Evolutionary conservation across 2,888 invertebrate species (phyloP), one percentile per base, ranked within the genome.

Genomic region (Conistra vaccinii): DNA sequence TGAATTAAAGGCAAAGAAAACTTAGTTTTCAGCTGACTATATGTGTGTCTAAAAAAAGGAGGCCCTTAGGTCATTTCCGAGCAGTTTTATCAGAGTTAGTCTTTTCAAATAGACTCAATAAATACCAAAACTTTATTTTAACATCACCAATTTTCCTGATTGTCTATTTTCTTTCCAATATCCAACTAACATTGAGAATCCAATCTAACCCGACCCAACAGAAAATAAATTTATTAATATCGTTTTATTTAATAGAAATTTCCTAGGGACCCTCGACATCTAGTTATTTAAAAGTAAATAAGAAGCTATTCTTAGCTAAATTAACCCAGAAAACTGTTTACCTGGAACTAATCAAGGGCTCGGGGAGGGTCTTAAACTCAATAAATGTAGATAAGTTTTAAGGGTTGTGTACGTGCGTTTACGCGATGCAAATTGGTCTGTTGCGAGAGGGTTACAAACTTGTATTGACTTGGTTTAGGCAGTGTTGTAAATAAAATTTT

Each of bases 291-390:
- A 76, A 87, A 87, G 74, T 83, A 78, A 81, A 84, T 81, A 82
- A 79, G 72, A 75, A 70, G 77, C 74, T 88, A 85, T 86, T 85
- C 76, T 86, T 78, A 73, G 81, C 45, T 66, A 68, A 83, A 86
- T 88, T 86, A 85, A 86, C 83, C 80, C 76, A 83, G 83, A 86
- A 84, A 87, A 78, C 77, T 81, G 85, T 88, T 88, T 88, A 88
- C 88, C 86, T 87, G 86, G 80, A 86, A 84, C 81, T 86, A 87
- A 87, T 86, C 86, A 88, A 77, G 75, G 79, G 80, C 68, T 74
- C 63, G 57, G 32, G 20, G 72, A 80, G 73, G 74, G 84, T 78
- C 81, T 80, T 74, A 83, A 80, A 80, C 85, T 83, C 80, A 83
- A 86, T 85, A 85, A 86, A 86, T 83, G 81, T 85, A 71, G 79